A percentile compares a stretch with the other conserved stretches of the same genome.
These are phyloP conservation scores for Urophycis tenuis DNA, from an alignment of 2,797 vertebrate species.

Conservation along the genomic window DNA sequence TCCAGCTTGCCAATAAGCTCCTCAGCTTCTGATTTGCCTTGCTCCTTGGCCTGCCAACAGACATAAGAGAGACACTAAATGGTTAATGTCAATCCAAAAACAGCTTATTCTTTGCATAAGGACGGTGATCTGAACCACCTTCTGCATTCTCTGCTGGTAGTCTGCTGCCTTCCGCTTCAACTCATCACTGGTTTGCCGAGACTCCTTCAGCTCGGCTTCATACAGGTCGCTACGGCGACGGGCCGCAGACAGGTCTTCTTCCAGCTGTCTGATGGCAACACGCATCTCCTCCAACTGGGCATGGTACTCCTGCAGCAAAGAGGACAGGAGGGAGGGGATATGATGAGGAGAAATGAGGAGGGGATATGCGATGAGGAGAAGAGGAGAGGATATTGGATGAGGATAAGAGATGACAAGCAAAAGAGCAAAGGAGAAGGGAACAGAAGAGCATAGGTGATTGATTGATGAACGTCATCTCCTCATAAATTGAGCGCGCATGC, in stretches of 20 bases:
- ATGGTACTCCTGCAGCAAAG: constrained; percentile 83
- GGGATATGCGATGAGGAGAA: not conserved
- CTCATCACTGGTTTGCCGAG: constrained; percentile 87
- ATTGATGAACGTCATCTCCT: too few species aligned
- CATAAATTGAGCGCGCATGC: not conserved
- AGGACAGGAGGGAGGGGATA: not conserved
- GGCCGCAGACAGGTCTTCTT: constrained; percentile 94
- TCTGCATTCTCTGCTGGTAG: constrained; percentile 88
- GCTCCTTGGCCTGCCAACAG: constrained; percentile 86
- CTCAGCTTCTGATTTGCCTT: constrained; percentile 88
- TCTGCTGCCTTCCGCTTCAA: constrained; percentile 91
- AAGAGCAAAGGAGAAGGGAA: not conserved
- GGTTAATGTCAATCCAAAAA: not conserved
- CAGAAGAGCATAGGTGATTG: not conserved
- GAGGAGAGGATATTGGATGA: not conserved
- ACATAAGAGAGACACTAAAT: not conserved
- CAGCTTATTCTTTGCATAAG: not conserved
- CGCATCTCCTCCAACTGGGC: constrained; percentile 97
- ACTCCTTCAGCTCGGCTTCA: constrained; percentile 90
- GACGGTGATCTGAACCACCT: constrained; percentile 66
- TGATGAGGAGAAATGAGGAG: not conserved
- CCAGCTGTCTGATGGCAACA: constrained; percentile 91
- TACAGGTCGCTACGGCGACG: constrained; percentile 94
- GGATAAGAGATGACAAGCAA: not conserved
- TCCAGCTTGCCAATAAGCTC: constrained; percentile 85